Conservation (phyloP, 1,140 invertebrate genomes). For the Helicoverpa armigera region DNA sequence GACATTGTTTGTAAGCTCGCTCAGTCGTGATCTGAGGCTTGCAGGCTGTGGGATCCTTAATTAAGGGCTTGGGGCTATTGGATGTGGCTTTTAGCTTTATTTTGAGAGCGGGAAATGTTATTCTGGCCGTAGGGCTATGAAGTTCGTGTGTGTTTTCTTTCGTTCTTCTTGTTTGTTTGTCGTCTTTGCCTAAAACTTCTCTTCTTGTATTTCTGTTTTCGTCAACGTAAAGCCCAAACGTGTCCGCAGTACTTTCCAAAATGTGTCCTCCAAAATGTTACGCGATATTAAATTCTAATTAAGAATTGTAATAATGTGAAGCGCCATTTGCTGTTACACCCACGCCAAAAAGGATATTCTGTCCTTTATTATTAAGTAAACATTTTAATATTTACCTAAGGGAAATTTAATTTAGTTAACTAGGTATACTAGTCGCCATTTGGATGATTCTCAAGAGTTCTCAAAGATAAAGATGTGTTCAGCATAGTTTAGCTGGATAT, state of each 20-base stretch:
- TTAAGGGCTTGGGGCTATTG: neutral
- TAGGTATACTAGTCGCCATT: too few relatives aligned
- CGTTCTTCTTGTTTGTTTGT: too few relatives aligned
- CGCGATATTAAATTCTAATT: constrained; percentile 3
- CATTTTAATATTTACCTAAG: neutral
- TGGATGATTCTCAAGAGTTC: too few relatives aligned
- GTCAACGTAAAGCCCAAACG: neutral
- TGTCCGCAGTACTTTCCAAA: neutral
- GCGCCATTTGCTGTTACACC: constrained; percentile 1
- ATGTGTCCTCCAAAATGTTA: neutral
- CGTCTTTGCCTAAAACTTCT: too few relatives aligned
- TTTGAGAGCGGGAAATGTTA: too few relatives aligned
- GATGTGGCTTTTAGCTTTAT: neutral
- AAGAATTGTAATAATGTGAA: constrained; percentile 9
- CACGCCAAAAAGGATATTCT: neutral
- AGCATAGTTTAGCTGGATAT: neutral
- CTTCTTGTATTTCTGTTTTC: neutral
- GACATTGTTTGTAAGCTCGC: constrained; percentile 30
- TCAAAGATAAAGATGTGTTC: too few relatives aligned
- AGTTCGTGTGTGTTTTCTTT: too few relatives aligned
- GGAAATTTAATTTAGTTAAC: neutral
- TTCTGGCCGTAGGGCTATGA: too few relatives aligned
- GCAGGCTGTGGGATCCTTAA: constrained; percentile 1
- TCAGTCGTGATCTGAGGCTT: constrained; percentile 10
- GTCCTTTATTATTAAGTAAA: neutral